A percentile compares a stretch with the other conserved stretches of the same genome.
Conservation (phyloP, 2,113 vertebrate species). For the Amblyopsis rosae region DNA sequence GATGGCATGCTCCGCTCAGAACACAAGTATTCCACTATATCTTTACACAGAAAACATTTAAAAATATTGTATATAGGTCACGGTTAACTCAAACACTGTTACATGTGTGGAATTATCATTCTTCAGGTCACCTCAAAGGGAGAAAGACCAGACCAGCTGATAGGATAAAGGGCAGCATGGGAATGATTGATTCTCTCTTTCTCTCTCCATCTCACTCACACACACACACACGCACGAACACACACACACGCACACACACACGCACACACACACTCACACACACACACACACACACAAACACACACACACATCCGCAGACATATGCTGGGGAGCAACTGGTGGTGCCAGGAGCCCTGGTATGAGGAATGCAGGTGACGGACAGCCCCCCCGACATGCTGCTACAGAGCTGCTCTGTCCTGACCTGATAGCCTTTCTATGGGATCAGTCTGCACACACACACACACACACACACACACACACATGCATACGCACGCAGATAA, state of each 20-base stretch:
- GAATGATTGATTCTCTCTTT: neutral
- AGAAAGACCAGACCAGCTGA: conserved; percentile 1
- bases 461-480: neutral
- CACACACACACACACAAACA: too few species aligned
- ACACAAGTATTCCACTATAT: too few species aligned
- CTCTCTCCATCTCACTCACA: neutral
- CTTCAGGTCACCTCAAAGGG: neutral
- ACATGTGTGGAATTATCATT: too few species aligned
- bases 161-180: neutral
- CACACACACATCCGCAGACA: neutral
- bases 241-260: neutral
- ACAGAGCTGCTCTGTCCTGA: too few species aligned
- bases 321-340: neutral
- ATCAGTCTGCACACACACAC: neutral
- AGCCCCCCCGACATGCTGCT: too few species aligned
- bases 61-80: too few species aligned
- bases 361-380: neutral
- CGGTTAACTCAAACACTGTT: too few species aligned
- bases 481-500: neutral
- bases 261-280: neutral
- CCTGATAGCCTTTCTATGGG: too few species aligned
- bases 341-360: too few species aligned
- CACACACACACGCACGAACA: neutral
- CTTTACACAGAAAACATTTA: too few species aligned
- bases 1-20: too few species aligned